Evolutionary conservation across 2,797 vertebrate genomes (phyloP), one percentile per base, ranked within the genome.

Genomic region (Crenuchus spilurus): DNA sequence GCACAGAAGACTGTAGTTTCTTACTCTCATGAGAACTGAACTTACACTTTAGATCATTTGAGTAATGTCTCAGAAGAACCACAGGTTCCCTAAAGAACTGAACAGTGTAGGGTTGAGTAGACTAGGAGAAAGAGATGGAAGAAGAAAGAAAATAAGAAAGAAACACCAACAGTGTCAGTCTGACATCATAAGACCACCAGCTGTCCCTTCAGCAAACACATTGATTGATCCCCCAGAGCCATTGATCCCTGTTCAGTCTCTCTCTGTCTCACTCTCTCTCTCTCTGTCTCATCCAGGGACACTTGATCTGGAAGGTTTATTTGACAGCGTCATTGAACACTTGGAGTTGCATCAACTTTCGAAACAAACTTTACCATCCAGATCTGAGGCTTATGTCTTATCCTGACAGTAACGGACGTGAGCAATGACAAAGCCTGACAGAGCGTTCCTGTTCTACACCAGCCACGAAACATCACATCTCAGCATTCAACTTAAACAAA

Each of bases 201-300:
- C 63, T 78, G 76, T 74, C 73, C 57, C 35, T 18, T 62, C 33
- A 42, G 65, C 74, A 81, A 81, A 81, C 76, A 81, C 49, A 70
- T n/a, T n/a, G n/a, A n/a, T n/a, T n/a, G 73, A 69, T 39, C 54
- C 60, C 44, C 54, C n/a, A 30, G 42, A 46, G 48, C 24, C 8
- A 39, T 14, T 35, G 4, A 20, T 48, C 48, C 64, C 18, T 8
- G 11, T 31, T 11, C 44, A 24, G 16, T 11, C 28, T 35, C 26
- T 35, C 28, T 22, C 44, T 51, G 18, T 41, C 37, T 63, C 22
- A 44, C 61, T 63, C 8, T 63, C 22, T 42, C 37, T 44, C 13
- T 28, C 13, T 63, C 1, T 37, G 35, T 39, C 13, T 37, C 33
- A 8, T 33, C 42, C 31, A 58, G n/a, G 30, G 31, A 58, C 55